phyloP scores from a whole-genome alignment of 2,113 vertebrate species.

The Microtus montanus region DNA sequence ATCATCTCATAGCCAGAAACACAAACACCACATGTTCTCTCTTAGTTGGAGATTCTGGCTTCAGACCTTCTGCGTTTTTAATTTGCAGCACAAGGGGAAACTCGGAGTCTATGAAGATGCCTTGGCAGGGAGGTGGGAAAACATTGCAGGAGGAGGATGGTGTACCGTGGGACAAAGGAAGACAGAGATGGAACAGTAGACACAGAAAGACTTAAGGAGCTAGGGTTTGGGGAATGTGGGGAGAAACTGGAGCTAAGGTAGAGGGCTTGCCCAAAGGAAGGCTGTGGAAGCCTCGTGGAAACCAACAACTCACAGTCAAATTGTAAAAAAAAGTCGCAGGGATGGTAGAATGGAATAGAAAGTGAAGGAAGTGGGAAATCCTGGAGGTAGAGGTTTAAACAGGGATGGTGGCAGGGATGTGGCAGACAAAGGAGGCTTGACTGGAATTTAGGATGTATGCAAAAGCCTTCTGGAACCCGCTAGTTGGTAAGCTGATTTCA shows the following conservation, averaged over 20 bases:
- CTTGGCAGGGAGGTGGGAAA: background rate
- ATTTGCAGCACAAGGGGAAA: background rate
- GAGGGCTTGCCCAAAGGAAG: background rate
- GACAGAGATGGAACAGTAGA: background rate
- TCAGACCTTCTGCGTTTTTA: background rate
- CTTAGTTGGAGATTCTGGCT: background rate
- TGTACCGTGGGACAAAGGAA: background rate
- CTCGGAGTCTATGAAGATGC: background rate
- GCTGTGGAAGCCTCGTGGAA: background rate
- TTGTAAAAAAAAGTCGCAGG: background rate
- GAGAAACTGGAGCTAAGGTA: background rate
- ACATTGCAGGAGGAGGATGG: background rate
- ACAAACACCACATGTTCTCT: background rate
- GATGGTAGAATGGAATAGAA: background rate
- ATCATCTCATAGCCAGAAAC: background rate
- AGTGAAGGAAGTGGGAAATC: background rate
- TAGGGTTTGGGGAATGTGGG: background rate
- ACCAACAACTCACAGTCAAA: background rate
- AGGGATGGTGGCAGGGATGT: background rate
- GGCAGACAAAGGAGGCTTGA: background rate
- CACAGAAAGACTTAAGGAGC: background rate
- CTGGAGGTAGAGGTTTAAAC: background rate
- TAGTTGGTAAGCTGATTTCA: background rate
- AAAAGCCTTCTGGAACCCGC: background rate
- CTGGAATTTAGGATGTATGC: background rate